phyloP scores from a whole-genome alignment of 2,113 vertebrate genomes.

The Ailurus styani region DNA sequence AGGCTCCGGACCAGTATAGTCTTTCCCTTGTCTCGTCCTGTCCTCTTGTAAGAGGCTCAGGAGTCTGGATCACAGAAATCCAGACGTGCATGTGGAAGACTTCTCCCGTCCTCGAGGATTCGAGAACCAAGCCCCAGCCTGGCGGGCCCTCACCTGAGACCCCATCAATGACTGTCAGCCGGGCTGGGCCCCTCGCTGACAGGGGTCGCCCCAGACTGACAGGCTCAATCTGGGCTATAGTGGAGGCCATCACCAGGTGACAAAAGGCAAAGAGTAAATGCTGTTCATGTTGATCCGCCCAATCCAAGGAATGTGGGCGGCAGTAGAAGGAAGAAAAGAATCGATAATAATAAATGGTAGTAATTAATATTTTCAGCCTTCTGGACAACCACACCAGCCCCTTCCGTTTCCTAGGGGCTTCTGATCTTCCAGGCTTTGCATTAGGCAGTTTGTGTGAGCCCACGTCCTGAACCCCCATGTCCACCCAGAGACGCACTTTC shows the following conservation, averaged over 20 bases:
- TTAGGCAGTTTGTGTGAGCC: fast-evolving
- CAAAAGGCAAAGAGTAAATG: not conserved
- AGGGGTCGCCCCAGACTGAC: not conserved
- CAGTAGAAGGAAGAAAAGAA: not conserved
- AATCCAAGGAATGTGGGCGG: fast-evolving
- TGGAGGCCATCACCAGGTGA: fast-evolving
- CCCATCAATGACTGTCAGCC: fast-evolving
- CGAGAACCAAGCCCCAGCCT: not conserved
- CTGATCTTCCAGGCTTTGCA: fast-evolving
- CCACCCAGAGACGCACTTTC: fast-evolving
- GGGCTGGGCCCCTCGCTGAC: not conserved
- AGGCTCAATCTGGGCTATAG: not conserved
- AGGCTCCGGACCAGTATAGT: fast-evolving
- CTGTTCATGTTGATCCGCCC: not conserved
- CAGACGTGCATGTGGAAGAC: fast-evolving
- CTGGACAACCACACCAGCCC: fast-evolving
- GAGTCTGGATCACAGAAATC: not conserved
- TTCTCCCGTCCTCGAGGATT: fast-evolving
- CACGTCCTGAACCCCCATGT: fast-evolving
- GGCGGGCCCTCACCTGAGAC: fast-evolving
- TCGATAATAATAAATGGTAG: fast-evolving
- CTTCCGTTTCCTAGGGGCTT: fast-evolving
- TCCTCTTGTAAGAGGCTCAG: fast-evolving
- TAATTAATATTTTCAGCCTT: not conserved
- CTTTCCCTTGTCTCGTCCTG: not conserved